Evolutionary conservation across 2,113 vertebrate genomes (phyloP), one percentile per base, ranked within the genome.

Genomic region (Orcinus orca): DNA sequence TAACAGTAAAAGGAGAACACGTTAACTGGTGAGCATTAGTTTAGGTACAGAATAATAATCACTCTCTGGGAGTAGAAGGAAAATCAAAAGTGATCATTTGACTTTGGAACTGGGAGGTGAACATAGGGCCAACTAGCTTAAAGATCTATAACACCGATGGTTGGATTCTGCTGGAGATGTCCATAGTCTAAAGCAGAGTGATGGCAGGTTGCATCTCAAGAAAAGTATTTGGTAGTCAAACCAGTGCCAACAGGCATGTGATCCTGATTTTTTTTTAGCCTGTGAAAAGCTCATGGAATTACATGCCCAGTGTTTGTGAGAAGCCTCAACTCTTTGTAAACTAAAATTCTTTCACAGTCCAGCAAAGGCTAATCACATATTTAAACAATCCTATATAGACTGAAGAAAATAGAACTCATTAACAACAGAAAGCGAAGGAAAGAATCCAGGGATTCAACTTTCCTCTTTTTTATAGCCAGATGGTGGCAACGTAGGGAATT

Each of bases 11-110:
- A 87, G 21, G 63, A 82, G 71, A 77, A 67, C 33, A 67, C 8
- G 8, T 76, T 62, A 18, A 82, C 38, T 90, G 38, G 25, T n/a
- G 71, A 82, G 1, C 17, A 17, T 44, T 92, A n/a, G 73, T 87
- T 89, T 87, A 18, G 36, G 80, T 80, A 44, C 2, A 92, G 10
- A 8, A 77, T 33, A 70, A 82, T 93, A 70, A 71, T 23, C 4
- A 88, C 25, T 5, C 6, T 80, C 47, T 38, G 11, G 62, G 15
- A 5, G 65, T 74, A 79, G 33, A 55, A 63, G 8, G 50, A 81
- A 96, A 95, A 58, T 11, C 11, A 87, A 86, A 97, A 96, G 38
- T 73, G n/a, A 58, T 68, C 83, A 50, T 84, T 88, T 71, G 55
- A 67, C 71, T 90, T 82, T 82, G 80, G 63, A 88, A 62, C 47